These are phyloP conservation scores for Leptoclinus maculatus DNA, from an alignment of 2,797 vertebrate genomes.

Conservation along the genomic window DNA sequence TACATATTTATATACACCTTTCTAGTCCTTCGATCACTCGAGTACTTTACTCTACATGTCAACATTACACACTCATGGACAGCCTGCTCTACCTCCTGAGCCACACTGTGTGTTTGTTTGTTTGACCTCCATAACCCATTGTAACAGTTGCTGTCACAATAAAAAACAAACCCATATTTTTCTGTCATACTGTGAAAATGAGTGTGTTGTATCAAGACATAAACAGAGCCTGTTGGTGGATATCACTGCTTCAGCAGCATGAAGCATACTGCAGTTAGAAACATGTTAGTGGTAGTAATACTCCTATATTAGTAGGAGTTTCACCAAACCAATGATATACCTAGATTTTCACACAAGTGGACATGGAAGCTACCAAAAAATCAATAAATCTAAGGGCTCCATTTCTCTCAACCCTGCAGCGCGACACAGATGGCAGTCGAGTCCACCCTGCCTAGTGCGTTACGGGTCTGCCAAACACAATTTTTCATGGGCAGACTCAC, in stretches of 20 bases:
- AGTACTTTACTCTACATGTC: too few relatives aligned
- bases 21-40: too few relatives aligned
- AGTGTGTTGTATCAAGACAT: constrained; percentile 18
- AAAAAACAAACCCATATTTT: constrained; percentile 39
- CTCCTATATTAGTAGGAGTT: too few relatives aligned
- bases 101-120: background rate
- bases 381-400: background rate
- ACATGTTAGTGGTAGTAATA: background rate
- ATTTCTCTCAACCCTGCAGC: background rate
- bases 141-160: constrained; percentile 39
- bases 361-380: background rate
- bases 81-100: too few relatives aligned
- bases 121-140: constrained; percentile 32
- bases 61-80: too few relatives aligned
- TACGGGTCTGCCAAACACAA: too few relatives aligned
- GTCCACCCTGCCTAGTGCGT: background rate
- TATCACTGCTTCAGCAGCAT: background rate
- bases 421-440: background rate
- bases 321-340: background rate
- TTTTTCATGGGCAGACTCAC: too few relatives aligned
- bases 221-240: constrained; percentile 32
- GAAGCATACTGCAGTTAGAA: background rate
- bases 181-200: constrained; percentile 37
- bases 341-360: background rate
- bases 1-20: too few relatives aligned